These are phyloP conservation scores for Oreochromis spilurus DNA, from an alignment of 2,113 vertebrate genomes.

Conservation along the genomic window DNA sequence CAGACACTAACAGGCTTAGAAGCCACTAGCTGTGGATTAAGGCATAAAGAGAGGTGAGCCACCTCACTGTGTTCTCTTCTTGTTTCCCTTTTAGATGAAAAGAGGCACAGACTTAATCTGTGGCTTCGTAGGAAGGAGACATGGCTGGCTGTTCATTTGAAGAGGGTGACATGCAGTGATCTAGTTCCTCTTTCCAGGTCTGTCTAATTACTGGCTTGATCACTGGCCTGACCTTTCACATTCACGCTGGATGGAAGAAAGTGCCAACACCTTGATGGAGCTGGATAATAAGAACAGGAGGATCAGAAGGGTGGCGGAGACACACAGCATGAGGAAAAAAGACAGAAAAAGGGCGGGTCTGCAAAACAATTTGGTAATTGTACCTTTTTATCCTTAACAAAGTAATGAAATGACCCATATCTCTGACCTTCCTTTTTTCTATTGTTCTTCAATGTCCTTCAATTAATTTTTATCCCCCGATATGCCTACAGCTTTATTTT, in stretches of 20 bases:
- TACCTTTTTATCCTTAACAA: conserved; percentile 28
- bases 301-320: neutral
- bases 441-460: neutral
- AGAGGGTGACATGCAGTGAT: conserved; percentile 61
- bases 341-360: neutral
- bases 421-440: neutral
- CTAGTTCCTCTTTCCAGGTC: conserved; percentile 53
- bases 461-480: neutral
- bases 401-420: conserved; percentile 13
- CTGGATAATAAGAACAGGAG: conserved; percentile 61
- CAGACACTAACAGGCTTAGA: conserved; percentile 56
- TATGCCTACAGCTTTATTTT: neutral
- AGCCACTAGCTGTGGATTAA: conserved; percentile 48
- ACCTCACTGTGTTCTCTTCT: conserved; percentile 20
- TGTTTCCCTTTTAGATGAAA: conserved; percentile 55
- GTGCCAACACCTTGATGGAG: conserved; percentile 58
- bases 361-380: conserved; percentile 34
- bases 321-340: neutral
- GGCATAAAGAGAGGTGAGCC: conserved; percentile 7
- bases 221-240: conserved; percentile 72
- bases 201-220: conserved; percentile 76
- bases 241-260: conserved; percentile 60
- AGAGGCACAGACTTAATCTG: conserved; percentile 39
- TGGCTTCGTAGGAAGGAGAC: neutral
- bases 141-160: conserved; percentile 42